phyloP scores from a whole-genome alignment of 2,797 vertebrate genomes.

The Rhincodon typus region DNA sequence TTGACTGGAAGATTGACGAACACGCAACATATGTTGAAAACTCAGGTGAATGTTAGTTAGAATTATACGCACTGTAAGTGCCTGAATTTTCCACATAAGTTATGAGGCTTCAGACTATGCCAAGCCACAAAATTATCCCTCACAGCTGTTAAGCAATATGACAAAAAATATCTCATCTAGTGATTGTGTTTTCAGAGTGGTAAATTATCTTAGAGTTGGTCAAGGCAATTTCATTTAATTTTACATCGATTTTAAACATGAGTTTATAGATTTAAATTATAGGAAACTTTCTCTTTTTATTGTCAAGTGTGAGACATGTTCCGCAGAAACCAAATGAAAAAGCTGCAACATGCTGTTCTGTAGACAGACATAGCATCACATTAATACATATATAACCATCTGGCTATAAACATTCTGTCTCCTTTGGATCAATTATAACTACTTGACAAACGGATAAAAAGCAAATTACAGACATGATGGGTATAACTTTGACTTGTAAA shows the following conservation, averaged over 20 bases:
- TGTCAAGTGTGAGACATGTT: constrained; percentile 14
- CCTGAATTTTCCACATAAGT: not conserved
- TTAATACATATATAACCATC: not conserved
- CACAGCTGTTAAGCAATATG: not conserved
- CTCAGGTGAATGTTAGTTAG: not conserved
- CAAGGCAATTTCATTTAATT: not conserved
- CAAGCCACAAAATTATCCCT: not conserved
- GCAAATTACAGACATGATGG: not conserved
- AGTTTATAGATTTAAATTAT: not conserved
- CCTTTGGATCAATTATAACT: constrained; percentile 7
- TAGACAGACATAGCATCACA: not conserved
- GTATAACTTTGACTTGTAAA: not conserved
- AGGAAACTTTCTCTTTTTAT: not conserved
- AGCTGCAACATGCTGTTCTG: not conserved
- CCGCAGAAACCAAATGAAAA: not conserved
- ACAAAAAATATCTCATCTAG: not conserved
- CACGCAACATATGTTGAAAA: not conserved
- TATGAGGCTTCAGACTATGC: not conserved
- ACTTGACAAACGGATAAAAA: not conserved
- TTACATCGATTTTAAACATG: not conserved
- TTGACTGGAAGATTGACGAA: not conserved
- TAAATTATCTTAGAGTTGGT: not conserved
- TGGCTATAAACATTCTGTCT: not conserved
- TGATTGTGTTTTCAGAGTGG: not conserved
- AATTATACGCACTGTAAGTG: not conserved